Conservation (phyloP, 2,797 vertebrate genomes). For the Chiroxiphia lanceolata region DNA sequence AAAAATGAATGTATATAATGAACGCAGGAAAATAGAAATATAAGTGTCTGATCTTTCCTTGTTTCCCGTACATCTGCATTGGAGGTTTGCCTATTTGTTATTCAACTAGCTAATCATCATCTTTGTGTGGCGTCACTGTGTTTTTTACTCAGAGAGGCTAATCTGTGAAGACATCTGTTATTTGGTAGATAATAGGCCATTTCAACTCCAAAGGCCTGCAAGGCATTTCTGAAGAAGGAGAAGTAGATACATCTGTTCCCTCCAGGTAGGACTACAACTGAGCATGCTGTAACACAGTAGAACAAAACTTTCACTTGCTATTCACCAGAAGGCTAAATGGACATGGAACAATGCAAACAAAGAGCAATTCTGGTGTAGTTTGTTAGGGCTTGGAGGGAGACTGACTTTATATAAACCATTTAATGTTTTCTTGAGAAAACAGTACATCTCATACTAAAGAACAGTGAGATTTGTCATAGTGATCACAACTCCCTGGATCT, state of each 20-base stretch:
- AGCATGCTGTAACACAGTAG: not conserved
- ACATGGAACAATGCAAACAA: not conserved
- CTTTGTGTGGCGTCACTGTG: slow-evolving; percentile 67
- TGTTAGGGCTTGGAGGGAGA: not conserved
- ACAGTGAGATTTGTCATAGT: not conserved
- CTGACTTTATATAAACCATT: not conserved
- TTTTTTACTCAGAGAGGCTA: slow-evolving; percentile 61
- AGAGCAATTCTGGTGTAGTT: not conserved
- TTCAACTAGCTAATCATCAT: slow-evolving; percentile 76
- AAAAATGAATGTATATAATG: slow-evolving; percentile 69
- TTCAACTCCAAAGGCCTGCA: slow-evolving; percentile 36
- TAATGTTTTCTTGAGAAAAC: not conserved
- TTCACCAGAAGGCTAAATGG: not conserved
- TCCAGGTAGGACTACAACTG: slow-evolving; percentile 48
- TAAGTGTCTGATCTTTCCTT: slow-evolving; percentile 55
- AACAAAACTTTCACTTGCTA: not conserved
- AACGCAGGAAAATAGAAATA: slow-evolving; percentile 58
- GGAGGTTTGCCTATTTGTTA: slow-evolving; percentile 66
- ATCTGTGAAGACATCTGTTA: slow-evolving; percentile 75
- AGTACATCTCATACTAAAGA: not conserved
- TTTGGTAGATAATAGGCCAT: slow-evolving; percentile 67
- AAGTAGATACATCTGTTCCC: slow-evolving; percentile 58
- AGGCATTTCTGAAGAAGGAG: slow-evolving; percentile 44
- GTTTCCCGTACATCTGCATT: slow-evolving; percentile 67
- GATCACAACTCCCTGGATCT: not conserved